Percentiles rank a stretch among this genome's conserved stretches.
These are phyloP conservation scores for Oopsacas minuta DNA, from an alignment of 37 sponge, comb jelly and placozoan genomes.

Conservation along the genomic window DNA sequence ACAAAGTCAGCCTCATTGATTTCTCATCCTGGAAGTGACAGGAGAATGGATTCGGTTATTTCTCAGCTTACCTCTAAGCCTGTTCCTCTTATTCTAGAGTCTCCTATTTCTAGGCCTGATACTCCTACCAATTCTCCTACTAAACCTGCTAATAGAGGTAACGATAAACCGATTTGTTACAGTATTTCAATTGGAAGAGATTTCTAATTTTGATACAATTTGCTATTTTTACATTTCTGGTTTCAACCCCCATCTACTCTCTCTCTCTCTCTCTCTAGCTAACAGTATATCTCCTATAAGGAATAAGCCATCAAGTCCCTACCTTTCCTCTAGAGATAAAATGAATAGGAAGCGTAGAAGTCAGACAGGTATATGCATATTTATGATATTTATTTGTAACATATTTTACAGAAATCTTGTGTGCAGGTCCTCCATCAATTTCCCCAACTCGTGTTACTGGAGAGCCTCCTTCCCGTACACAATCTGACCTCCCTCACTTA, in stretches of 20 bases:
- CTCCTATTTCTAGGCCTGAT: background rate
- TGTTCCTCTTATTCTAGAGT: background rate
- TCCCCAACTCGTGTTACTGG: background rate
- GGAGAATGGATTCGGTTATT: background rate
- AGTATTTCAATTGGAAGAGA: background rate
- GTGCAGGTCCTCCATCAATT: background rate
- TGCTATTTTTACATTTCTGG: no score
- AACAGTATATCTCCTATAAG: background rate
- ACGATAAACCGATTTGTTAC: background rate
- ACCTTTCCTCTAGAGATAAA: background rate
- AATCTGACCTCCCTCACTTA: background rate
- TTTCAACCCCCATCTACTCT: no score
- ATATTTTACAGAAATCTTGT: no score
- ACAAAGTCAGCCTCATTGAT: background rate
- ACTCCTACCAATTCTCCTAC: background rate
- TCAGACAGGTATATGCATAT: background rate
- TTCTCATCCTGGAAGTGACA: background rate
- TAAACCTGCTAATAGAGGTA: background rate
- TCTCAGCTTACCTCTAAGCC: background rate
- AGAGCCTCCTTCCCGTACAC: background rate
- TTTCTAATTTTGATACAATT: no score
- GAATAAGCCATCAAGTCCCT: background rate
- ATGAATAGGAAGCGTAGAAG: background rate
- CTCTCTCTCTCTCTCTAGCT: background rate
- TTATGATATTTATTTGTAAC: no score